phyloP scores from a whole-genome alignment of 2,888 invertebrate species.

The Thera britannica region DNA sequence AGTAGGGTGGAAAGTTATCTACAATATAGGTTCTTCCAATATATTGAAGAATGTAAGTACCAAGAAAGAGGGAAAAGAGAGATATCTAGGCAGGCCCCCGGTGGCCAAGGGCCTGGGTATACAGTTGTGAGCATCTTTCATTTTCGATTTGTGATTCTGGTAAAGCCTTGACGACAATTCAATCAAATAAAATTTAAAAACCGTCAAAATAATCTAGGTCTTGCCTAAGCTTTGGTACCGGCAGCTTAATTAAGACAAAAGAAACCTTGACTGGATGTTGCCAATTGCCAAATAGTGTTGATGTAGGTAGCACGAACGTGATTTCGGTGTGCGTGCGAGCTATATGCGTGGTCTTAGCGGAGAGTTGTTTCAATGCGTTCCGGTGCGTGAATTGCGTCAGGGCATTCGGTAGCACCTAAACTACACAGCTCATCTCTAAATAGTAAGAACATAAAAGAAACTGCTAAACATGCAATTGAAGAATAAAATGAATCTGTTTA shows the following conservation, averaged over 20 bases:
- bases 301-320: conserved; percentile 53
- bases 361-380: conserved; percentile 53
- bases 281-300: conserved; percentile 62
- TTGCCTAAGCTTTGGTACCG: conserved; percentile 44
- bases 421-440: conserved; percentile 4
- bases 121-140: neutral
- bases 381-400: conserved; percentile 51
- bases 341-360: conserved; percentile 38
- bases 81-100: too few relatives aligned
- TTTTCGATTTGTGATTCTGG: neutral
- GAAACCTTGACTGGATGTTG: conserved; percentile 62
- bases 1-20: neutral
- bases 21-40: too few relatives aligned
- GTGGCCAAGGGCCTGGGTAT: too few relatives aligned
- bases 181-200: neutral
- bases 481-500: neutral
- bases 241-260: conserved; percentile 58
- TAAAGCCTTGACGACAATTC: neutral
- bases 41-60: too few relatives aligned
- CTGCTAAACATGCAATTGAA: neutral
- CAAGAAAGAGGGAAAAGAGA: too few relatives aligned
- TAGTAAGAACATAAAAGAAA: conserved; percentile 7
- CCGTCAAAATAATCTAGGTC: conserved; percentile 34
- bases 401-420: conserved; percentile 27
- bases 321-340: conserved; percentile 54